Evolutionary conservation across 2,113 vertebrate genomes (phyloP).

Genomic region (Connochaetes taurinus): DNA sequence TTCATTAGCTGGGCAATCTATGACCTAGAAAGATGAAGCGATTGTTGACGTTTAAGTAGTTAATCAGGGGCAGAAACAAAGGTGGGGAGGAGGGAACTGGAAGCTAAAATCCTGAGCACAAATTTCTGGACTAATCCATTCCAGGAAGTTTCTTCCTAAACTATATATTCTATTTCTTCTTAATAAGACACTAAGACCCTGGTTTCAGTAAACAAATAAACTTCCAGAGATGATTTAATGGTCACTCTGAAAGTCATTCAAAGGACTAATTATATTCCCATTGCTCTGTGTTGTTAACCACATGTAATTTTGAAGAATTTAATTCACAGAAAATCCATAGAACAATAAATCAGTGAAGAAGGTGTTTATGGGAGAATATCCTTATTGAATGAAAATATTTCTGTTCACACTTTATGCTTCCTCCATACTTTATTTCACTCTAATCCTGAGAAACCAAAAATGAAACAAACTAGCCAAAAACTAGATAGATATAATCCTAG

Average conservation of each 20-base stretch:
- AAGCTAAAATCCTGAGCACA: not conserved
- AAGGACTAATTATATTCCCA: slow-evolving; percentile 19
- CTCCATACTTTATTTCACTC: slow-evolving; percentile 32
- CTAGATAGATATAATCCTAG: not conserved
- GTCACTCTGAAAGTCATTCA: not conserved
- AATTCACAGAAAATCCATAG: not conserved
- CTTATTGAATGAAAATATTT: slow-evolving; percentile 14
- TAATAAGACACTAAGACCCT: not conserved
- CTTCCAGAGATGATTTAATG: not conserved
- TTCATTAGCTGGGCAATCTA: not conserved
- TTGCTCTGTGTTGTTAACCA: not conserved
- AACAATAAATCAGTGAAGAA: slow-evolving; percentile 10
- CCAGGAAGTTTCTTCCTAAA: not conserved
- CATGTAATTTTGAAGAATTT: slow-evolving; percentile 34
- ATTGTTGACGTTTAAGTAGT: slow-evolving; percentile 15
- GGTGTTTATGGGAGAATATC: not conserved
- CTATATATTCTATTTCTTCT: not conserved
- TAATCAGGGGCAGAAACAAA: slow-evolving; percentile 9
- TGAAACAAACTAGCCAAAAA: not conserved
- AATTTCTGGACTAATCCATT: not conserved
- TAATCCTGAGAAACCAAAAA: not conserved
- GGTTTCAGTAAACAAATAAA: slow-evolving; percentile 12
- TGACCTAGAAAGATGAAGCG: not conserved
- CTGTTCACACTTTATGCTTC: not conserved
- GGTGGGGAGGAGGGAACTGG: not conserved